Base-by-base conservation (phyloP, 2,113 vertebrate genomes). In the Scophthalmus maximus region DNA sequence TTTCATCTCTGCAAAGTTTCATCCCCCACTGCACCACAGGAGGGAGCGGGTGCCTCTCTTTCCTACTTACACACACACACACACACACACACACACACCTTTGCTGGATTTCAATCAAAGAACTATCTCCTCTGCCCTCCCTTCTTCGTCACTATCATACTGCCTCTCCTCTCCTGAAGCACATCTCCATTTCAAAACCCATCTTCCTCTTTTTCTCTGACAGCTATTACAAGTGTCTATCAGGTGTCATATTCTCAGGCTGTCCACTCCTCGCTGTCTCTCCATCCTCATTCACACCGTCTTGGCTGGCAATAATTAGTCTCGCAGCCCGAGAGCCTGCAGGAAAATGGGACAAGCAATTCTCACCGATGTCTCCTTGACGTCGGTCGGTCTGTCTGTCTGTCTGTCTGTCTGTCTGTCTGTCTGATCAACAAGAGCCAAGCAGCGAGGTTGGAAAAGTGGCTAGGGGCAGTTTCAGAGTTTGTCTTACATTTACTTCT, bases 1-100 rank as follows among this genome's bases (percentile, higher is more conserved):
- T 86, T 77, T 83, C 53, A 80, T 85, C 78, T 59, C 75, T 73
- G 71, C 78, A 79, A 77, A 81, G 74, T 81, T 82, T 79, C 59
- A 57, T 53, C 67, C 61, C 15, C 15, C 62, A 67, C 64, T 74
- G 71, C 86, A 71, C 68, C 73, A 53, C 60, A 73, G 40, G 73
- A 59, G 59, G 66, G 46, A 44, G 53, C 4, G 12, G 64, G 73
- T 36, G 52, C 27, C 52, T 57, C 58, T 38, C 32, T 22, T 18
- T 20, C 61, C 4, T 34, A 26, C 59, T 20, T 50, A 36, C 56
- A 49, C 57, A 61, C 61, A 22, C 62, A 62, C 46, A 51, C 68
- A 51, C 62, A 36, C 15, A 44, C 51, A 38, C 51, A 50, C 47
- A 2, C 66, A 72, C 47, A 61, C 26, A 17, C 27, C 26, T 70